These are phyloP conservation scores for Magallana nippona DNA, from an alignment of 2,888 invertebrate species.

Conservation along the genomic window DNA sequence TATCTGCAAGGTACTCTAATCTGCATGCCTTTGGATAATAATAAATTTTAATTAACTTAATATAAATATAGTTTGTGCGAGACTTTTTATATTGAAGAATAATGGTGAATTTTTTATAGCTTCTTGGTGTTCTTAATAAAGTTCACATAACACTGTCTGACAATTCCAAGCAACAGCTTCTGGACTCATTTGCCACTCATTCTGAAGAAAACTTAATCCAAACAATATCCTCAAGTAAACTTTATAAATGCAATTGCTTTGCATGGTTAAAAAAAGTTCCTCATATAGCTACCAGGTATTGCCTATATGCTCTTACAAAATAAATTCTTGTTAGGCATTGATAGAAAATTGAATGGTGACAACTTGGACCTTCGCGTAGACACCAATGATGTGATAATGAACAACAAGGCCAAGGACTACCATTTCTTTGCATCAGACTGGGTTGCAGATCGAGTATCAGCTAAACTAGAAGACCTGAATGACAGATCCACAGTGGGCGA, in stretches of 20 bases:
- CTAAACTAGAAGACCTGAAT: not conserved
- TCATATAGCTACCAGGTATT: not conserved
- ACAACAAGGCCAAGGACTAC: conserved; percentile 31
- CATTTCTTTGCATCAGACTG: conserved; percentile 38
- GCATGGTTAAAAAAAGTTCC: not conserved
- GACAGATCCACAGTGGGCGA: not conserved
- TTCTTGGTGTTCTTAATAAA: conserved; percentile 3
- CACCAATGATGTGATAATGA: conserved; percentile 41
- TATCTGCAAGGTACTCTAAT: no score
- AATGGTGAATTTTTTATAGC: conserved; percentile 38
- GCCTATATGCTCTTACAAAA: no score
- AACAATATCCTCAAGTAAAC: not conserved
- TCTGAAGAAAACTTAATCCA: not conserved
- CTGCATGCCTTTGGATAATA: no score
- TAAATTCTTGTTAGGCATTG: not conserved
- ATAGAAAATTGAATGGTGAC: conserved; percentile 43
- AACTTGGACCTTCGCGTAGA: conserved; percentile 34
- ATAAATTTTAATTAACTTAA: no score
- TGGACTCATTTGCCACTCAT: not conserved
- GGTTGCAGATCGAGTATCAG: conserved; percentile 20
- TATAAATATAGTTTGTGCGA: no score
- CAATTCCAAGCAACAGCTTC: not conserved
- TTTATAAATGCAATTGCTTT: not conserved
- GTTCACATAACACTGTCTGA: not conserved
- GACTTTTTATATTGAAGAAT: no score